Conservation (phyloP, 2,888 invertebrate genomes). For the Cheilosia scutellata region DNA sequence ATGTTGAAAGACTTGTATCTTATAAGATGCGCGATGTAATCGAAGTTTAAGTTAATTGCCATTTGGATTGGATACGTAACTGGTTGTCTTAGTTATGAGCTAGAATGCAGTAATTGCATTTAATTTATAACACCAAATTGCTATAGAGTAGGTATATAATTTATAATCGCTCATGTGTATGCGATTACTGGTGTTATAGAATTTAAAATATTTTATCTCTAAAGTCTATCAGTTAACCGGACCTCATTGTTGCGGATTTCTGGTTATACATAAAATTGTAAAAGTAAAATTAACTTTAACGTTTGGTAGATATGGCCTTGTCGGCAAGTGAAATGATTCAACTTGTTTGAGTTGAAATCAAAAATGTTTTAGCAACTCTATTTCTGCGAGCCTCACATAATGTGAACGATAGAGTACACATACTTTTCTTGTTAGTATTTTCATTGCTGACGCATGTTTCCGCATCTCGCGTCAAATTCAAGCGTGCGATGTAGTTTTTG, state of each 20-base stretch:
- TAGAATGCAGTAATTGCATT: background rate
- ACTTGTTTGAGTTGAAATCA: conserved; percentile 4
- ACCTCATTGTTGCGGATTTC: conserved; percentile 25
- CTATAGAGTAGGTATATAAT: background rate
- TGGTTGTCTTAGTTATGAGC: background rate
- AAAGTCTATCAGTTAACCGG: background rate
- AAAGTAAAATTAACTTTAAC: background rate
- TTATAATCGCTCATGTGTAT: background rate
- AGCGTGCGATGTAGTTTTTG: background rate
- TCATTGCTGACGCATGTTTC: conserved; percentile 15
- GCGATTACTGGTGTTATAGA: background rate
- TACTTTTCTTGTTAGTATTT: conserved; percentile 11
- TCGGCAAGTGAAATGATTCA: conserved; percentile 11
- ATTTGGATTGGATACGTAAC: background rate
- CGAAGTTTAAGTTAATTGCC: conserved; percentile 8
- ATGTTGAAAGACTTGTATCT: background rate
- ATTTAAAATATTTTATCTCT: background rate
- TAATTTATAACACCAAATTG: no score
- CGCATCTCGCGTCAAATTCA: background rate
- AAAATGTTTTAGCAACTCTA: background rate
- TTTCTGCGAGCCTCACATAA: background rate
- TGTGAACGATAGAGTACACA: background rate
- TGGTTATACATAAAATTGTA: conserved; percentile 12
- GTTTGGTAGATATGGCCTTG: background rate
- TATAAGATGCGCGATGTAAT: conserved; percentile 5